A percentile compares a stretch with the other conserved stretches of the same genome.
Evolutionary conservation across 2,797 vertebrate species (phyloP).

Genomic region (Orientallactaga sibirica): DNA sequence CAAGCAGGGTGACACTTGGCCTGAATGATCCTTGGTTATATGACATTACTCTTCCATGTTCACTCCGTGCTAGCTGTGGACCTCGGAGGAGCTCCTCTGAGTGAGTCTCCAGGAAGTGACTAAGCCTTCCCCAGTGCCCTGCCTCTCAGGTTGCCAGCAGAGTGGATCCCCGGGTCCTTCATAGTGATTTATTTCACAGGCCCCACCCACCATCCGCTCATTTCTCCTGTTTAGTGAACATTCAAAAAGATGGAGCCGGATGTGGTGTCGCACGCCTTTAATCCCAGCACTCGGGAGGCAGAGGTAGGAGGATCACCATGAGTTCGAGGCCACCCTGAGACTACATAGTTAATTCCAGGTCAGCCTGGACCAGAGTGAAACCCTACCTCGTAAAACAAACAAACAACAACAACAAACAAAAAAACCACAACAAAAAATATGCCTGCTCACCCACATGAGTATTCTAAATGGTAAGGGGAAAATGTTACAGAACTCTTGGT

Average conservation of each 20-base stretch:
- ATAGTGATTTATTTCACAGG: not conserved
- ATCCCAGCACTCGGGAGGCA: too few relatives aligned
- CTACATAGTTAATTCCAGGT: too few relatives aligned
- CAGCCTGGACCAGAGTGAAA: too few relatives aligned
- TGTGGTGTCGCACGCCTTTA: too few relatives aligned
- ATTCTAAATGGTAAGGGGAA: not conserved
- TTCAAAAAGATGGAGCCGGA: too few relatives aligned
- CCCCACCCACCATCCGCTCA: not conserved
- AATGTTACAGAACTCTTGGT: not conserved
- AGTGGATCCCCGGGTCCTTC: rapidly evolving
- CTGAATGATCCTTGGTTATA: not conserved
- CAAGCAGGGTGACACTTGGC: not conserved
- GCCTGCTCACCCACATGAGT: not conserved
- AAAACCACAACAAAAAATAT: too few relatives aligned
- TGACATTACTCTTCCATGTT: not conserved
- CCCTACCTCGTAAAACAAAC: too few relatives aligned
- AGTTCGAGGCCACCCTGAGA: too few relatives aligned
- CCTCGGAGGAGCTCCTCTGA: not conserved
- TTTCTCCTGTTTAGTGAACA: not conserved
- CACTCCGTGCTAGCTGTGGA: not conserved
- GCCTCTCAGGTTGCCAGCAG: not conserved
- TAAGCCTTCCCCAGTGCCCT: rapidly evolving
- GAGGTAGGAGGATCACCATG: too few relatives aligned
- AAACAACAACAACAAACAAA: too few relatives aligned
- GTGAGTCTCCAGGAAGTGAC: not conserved